These are phyloP conservation scores for Trachythela sp. DNA, from an alignment of 64 coral and sea anemone species.

Conservation along the genomic window DNA sequence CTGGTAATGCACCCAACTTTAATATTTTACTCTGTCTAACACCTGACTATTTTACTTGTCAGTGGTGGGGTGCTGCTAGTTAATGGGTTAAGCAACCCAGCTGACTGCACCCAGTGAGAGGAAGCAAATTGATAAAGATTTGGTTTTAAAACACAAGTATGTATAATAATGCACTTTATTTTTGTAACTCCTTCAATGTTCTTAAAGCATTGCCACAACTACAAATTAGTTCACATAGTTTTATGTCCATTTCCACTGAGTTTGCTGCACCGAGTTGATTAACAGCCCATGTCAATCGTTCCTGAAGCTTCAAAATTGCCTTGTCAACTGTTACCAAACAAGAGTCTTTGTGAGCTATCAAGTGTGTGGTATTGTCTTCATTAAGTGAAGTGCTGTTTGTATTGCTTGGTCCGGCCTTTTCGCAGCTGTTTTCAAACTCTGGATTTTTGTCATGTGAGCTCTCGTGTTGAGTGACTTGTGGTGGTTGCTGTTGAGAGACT, in stretches of 20 bases:
- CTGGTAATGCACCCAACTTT: too few relatives aligned
- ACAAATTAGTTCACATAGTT: conserved; percentile 14
- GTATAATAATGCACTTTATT: too few relatives aligned
- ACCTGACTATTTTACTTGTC: too few relatives aligned
- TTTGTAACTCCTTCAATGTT: background rate
- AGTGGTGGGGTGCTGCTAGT: too few relatives aligned
- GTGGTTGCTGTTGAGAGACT: background rate
- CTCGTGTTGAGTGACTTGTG: background rate
- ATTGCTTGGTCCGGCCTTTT: background rate
- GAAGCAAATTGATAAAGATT: too few relatives aligned
- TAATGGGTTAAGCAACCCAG: too few relatives aligned
- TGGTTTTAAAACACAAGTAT: too few relatives aligned
- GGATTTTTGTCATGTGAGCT: background rate
- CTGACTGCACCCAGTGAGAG: too few relatives aligned
- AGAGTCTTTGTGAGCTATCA: background rate
- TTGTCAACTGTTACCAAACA: background rate
- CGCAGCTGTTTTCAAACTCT: background rate
- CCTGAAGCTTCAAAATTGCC: background rate
- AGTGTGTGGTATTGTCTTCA: background rate
- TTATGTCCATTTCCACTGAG: background rate
- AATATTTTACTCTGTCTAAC: too few relatives aligned
- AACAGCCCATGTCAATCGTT: background rate
- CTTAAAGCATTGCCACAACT: background rate
- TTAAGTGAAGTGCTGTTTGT: background rate
- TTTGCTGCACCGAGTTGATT: background rate